These are phyloP conservation scores for Sarcophaga bullata DNA, from an alignment of 1,140 invertebrate species.

Conservation along the genomic window DNA sequence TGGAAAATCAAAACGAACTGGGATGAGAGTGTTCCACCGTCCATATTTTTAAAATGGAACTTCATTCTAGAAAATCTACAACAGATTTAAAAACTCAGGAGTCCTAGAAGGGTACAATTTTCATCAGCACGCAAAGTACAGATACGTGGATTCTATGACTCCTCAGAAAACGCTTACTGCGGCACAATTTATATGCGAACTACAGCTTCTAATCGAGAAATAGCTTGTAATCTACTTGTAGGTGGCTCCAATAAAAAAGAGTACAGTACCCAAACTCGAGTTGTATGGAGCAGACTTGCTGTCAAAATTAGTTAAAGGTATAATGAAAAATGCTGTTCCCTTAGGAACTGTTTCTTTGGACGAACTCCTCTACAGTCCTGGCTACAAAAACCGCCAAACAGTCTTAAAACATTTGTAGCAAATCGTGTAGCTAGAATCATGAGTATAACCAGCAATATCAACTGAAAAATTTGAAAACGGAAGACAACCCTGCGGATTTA, in stretches of 20 bases:
- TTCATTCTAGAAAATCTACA: background rate
- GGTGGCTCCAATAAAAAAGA: background rate
- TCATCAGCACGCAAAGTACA: background rate
- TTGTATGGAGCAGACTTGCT: background rate
- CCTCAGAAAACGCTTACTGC: no score
- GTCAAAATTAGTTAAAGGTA: background rate
- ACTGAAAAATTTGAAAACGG: slow-evolving; percentile 54
- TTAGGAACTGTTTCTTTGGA: slow-evolving; percentile 1
- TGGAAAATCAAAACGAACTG: slow-evolving; percentile 41
- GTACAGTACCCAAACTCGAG: background rate
- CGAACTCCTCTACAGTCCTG: slow-evolving; percentile 30
- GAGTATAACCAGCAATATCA: background rate
- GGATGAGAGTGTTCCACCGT: background rate
- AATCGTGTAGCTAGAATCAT: slow-evolving; percentile 1
- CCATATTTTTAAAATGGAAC: background rate
- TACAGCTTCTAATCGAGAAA: no score
- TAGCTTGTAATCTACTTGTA: no score
- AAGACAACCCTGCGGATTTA: slow-evolving; percentile 54
- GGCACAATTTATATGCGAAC: no score
- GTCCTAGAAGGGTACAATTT: background rate
- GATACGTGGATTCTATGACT: background rate
- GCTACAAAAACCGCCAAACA: background rate
- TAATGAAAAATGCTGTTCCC: background rate
- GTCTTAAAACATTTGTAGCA: slow-evolving; percentile 20
- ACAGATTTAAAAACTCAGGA: background rate